These are phyloP conservation scores for Eleginops maclovinus DNA, from an alignment of 2,113 vertebrate species.

Conservation along the genomic window DNA sequence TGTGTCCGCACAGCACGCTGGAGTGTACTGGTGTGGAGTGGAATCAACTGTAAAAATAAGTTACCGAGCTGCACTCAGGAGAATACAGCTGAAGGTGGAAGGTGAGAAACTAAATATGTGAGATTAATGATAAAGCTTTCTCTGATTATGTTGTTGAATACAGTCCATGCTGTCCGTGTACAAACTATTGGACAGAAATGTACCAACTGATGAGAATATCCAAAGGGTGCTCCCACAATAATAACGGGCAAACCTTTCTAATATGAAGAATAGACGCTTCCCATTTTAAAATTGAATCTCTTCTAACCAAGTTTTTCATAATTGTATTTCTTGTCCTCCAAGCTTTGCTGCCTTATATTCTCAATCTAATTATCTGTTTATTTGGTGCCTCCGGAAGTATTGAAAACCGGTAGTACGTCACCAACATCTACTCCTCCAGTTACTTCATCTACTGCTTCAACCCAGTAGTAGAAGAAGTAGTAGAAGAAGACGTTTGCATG, in stretches of 20 bases:
- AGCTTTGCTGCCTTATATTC: neutral
- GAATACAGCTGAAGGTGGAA: accelerated
- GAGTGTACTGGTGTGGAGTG: slow-evolving; percentile 47
- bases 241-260: too few relatives aligned
- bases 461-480: too few relatives aligned
- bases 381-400: neutral
- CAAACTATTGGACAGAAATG: neutral
- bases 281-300: neutral
- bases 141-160: neutral
- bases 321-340: neutral
- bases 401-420: neutral
- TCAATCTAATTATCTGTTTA: neutral
- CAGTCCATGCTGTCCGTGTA: neutral
- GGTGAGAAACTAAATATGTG: neutral
- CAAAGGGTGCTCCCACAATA: too few relatives aligned
- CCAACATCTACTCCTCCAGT: neutral
- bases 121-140: neutral
- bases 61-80: accelerated
- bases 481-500: too few relatives aligned
- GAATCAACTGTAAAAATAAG: accelerated
- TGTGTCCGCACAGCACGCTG: neutral
- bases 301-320: neutral
- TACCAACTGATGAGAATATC: slow-evolving; percentile 15
- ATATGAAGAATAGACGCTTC: too few relatives aligned
- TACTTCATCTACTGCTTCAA: too few relatives aligned